A percentile compares a stretch with the other conserved stretches of the same genome.
phyloP scores from a whole-genome alignment of 2,888 invertebrate genomes.

The Candidula unifasciata region DNA sequence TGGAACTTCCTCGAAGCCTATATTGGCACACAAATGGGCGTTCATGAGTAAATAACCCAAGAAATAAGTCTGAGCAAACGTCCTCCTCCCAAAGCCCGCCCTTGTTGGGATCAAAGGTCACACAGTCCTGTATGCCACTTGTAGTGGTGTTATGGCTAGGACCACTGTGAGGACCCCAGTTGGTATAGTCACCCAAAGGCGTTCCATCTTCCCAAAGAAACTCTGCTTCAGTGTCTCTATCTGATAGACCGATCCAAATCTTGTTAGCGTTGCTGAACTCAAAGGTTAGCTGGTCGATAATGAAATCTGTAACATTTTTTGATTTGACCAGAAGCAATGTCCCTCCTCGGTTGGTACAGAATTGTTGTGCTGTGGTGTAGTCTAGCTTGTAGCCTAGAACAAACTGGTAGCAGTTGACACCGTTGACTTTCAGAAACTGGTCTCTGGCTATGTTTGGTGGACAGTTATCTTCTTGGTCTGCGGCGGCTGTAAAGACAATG shows the following conservation, averaged over 20 bases:
- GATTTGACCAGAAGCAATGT: constrained; percentile 13
- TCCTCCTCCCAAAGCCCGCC: constrained; percentile 3
- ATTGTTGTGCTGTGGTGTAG: not conserved
- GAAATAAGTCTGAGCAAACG: not conserved
- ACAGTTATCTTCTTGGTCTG: not conserved
- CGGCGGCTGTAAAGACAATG: not conserved
- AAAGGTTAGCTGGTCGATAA: not conserved
- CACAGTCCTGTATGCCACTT: not conserved
- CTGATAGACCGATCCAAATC: constrained; percentile 37
- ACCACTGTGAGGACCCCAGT: constrained; percentile 26
- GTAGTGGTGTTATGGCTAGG: not conserved
- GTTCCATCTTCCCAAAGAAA: constrained; percentile 37
- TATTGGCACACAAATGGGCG: not conserved
- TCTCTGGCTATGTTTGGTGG: not conserved
- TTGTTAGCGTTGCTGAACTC: not conserved
- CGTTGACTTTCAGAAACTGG: not conserved
- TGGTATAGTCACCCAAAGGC: not conserved
- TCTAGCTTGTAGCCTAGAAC: not conserved
- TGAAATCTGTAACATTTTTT: not conserved
- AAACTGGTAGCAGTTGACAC: not conserved
- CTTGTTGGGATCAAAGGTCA: not conserved
- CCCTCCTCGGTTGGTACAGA: constrained; percentile 2
- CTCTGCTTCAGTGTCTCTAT: not conserved
- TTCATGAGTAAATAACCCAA: not conserved
- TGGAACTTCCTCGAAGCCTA: not conserved